Evolutionary conservation across 1,140 invertebrate genomes (phyloP), one percentile per base, ranked within the genome.

Genomic region (Chymomyza costata): DNA sequence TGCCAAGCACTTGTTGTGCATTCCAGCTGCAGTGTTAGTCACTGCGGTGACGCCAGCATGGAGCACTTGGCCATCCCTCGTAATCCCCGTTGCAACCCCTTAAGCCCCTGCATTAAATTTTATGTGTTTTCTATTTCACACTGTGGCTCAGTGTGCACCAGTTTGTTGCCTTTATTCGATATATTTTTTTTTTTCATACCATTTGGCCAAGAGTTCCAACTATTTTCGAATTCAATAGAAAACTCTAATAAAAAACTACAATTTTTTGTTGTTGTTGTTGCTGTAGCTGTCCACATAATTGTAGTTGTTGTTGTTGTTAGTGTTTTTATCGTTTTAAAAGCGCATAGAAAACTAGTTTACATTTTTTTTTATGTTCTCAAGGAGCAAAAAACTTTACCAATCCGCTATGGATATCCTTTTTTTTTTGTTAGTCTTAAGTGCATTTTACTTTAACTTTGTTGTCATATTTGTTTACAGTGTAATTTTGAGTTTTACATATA

Each of bases 81-180:
- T 16, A n/a, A 13, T 46, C 13, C 45, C 45, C 45, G 32, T 35
- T 55, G 13, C 25, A 28, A 25, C 30, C 21, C 31, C 18, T 13
- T 31, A 30, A 18, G 57, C 49, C 32, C 18, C 43, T 64, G 53
- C 68, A 71, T 71, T 73, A 66, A 71, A 71, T 71, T 73, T 71
- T 66, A 71, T 71, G 68, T 66, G 68, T 49, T 65, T 71, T 71
- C 68, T 71, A 71, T 71, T 71, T 71, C 73, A 71, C 68, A 73
- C 68, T 73, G 66, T 54, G 56, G 14, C 34, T 41, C 19, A 18
- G 15, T 21, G 32, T 5, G 48, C 6, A 17, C 8, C 3, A 17
- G 21, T 16, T 48, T 15, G 17, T 31, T 8, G 8, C 7, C 17
- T 25, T 41, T 41, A 10, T 25, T 11, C 6, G 18, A 2, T 21